These are phyloP conservation scores for Dendrocincla tyrannina DNA, from an alignment of 2,797 vertebrate genomes.

Conservation along the genomic window DNA sequence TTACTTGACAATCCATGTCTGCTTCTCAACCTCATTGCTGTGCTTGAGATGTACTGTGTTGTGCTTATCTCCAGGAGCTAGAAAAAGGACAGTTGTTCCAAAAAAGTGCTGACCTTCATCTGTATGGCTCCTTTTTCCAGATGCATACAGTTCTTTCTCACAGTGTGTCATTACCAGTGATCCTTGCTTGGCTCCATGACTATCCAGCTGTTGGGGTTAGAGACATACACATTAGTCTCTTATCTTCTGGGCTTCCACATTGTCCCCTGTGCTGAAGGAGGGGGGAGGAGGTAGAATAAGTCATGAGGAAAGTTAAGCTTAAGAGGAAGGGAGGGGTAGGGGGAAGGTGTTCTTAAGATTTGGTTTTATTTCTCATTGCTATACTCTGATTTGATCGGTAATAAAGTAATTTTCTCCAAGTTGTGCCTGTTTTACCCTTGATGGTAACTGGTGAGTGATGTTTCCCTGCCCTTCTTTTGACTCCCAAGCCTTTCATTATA, in stretches of 20 bases:
- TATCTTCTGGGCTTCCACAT: not conserved
- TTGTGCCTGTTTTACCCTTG: not conserved
- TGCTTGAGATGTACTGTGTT: not conserved
- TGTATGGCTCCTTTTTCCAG: not conserved
- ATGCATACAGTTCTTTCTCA: not conserved
- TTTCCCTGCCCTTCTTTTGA: not conserved
- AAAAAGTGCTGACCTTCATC: not conserved
- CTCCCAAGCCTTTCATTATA: fast-evolving
- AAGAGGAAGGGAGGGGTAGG: not conserved
- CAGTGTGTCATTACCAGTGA: not conserved
- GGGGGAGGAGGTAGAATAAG: not conserved
- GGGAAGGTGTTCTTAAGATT: not conserved
- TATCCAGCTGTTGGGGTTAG: not conserved
- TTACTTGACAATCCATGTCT: not conserved
- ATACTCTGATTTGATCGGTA: not conserved
- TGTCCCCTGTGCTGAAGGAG: not conserved
- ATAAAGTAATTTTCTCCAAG: not conserved
- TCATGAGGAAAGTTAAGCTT: not conserved
- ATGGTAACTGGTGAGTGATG: not conserved
- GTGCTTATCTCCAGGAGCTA: not conserved
- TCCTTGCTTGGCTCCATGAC: not conserved
- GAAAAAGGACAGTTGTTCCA: not conserved
- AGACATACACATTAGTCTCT: not conserved
- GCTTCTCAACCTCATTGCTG: not conserved
- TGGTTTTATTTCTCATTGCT: not conserved